phyloP scores from a whole-genome alignment of 2,797 vertebrate species.

The Sebastes alutus region DNA sequence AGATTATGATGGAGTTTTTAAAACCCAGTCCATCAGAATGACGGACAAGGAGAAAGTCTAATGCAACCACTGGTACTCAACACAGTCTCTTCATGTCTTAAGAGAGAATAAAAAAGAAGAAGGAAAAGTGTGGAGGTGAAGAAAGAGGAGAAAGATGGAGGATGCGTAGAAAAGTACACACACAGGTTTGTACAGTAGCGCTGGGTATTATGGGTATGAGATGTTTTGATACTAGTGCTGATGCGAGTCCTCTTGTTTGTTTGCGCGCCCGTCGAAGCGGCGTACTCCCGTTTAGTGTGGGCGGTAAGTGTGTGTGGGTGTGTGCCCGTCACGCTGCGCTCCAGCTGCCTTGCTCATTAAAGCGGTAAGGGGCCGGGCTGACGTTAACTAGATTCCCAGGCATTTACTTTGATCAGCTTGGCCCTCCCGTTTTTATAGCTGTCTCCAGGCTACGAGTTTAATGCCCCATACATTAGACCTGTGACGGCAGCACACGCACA shows the following conservation, averaged over 20 bases:
- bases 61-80: not conserved
- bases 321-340: constrained; percentile 56
- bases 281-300: constrained; percentile 22
- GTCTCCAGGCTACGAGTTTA: constrained; percentile 96
- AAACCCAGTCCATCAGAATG: too few species aligned
- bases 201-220: not conserved
- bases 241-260: constrained; percentile 2
- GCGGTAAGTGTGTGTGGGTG: constrained; percentile 42
- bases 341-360: constrained; percentile 69
- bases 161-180: not conserved
- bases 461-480: constrained; percentile 79
- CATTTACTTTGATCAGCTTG: constrained; percentile 96
- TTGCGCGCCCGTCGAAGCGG: not conserved
- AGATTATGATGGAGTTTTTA: too few species aligned
- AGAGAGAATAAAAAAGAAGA: not conserved
- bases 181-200: not conserved
- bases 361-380: constrained; percentile 60
- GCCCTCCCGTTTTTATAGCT: constrained; percentile 91
- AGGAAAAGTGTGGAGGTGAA: not conserved
- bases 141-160: not conserved
- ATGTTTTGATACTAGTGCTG: not conserved
- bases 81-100: not conserved
- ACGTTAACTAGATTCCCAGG: constrained; percentile 95
- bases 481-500: constrained; percentile 5
- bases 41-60: too few species aligned